Base-by-base conservation (phyloP, 1,140 invertebrate species). In the Bombus cullumanus region DNA sequence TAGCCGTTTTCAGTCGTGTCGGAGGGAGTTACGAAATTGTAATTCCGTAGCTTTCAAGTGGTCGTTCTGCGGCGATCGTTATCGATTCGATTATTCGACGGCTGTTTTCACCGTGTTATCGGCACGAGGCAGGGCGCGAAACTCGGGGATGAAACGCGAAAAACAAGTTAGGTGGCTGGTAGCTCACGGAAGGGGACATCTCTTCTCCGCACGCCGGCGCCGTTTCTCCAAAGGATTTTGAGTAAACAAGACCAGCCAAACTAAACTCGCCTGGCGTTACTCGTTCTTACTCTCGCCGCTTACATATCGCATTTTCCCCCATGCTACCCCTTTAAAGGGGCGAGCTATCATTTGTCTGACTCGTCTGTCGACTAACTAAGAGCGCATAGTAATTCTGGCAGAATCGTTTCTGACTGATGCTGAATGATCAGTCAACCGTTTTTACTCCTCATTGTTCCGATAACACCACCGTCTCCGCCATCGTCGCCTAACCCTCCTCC, bases 271-370 rank as follows among this genome's bases (percentile, higher is more conserved):
- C 85, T 88, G 90, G 89, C 90, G 92, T 93, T 92, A 71, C 87
- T 92, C 92, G 87, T 93, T 92, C 91, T 92, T 92, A 91, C 89
- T 90, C 89, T 87, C 84, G 59, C 64, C 76, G 89, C 78, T 91
- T 88, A 88, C 81, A 87, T 83, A 87, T 93, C 92, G 90, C 85
- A 88, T 92, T 92, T 91, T 86, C 86, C 75, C 75, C 81, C 37
- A 0, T 31, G 15, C 64, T 83, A 62, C 62, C 75, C 69, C 12
- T 80, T 82, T 31, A 2, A 41, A 86, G 87, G 81, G 83, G 74
- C 83, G 83, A 89, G 81, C 71, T 80, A 88, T 86, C 91, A 90
- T 93, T 92, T 91, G 92, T 93, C 88, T 90, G 92, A 92, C 92
- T 93, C 91, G 91, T 84, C 68, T n/a, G n/a, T 39, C 75, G 81